A percentile compares a stretch with the other conserved stretches of the same genome.
phyloP scores from a whole-genome alignment of 2,888 invertebrate genomes.

The Heterodera filipjevi region DNA sequence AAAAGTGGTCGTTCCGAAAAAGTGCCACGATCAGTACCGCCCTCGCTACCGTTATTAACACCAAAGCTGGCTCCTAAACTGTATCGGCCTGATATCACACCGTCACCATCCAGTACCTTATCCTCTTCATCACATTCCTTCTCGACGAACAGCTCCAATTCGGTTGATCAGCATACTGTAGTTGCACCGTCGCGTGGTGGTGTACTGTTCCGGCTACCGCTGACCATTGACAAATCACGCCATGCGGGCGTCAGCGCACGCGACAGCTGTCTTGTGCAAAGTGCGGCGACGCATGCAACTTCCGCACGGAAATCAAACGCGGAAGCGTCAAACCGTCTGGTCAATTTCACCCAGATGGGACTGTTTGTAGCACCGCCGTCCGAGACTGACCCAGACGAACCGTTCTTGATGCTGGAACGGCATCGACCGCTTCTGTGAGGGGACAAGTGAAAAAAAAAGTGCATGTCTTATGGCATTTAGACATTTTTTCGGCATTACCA shows the following conservation, averaged over 20 bases:
- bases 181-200: not conserved
- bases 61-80: not conserved
- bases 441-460: not conserved
- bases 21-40: not conserved
- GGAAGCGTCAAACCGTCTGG: not conserved
- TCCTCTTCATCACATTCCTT: not conserved
- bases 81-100: not conserved
- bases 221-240: constrained; percentile 25
- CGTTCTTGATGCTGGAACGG: constrained; percentile 30
- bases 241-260: not conserved
- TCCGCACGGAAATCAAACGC: not conserved
- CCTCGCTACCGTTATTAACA: not conserved
- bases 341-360: constrained; percentile 36
- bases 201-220: constrained; percentile 25
- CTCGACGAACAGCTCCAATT: not conserved
- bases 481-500: too few relatives aligned
- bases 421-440: constrained; percentile 14
- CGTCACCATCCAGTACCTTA: not conserved
- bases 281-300: not conserved
- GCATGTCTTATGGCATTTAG: too few relatives aligned
- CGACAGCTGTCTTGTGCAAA: constrained; percentile 17
- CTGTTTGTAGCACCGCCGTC: constrained; percentile 37
- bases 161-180: constrained; percentile 3
- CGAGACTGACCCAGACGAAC: constrained; percentile 40
- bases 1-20: not conserved